Evolutionary conservation across 2,113 vertebrate genomes (phyloP).

Genomic region (Cairina moschata): DNA sequence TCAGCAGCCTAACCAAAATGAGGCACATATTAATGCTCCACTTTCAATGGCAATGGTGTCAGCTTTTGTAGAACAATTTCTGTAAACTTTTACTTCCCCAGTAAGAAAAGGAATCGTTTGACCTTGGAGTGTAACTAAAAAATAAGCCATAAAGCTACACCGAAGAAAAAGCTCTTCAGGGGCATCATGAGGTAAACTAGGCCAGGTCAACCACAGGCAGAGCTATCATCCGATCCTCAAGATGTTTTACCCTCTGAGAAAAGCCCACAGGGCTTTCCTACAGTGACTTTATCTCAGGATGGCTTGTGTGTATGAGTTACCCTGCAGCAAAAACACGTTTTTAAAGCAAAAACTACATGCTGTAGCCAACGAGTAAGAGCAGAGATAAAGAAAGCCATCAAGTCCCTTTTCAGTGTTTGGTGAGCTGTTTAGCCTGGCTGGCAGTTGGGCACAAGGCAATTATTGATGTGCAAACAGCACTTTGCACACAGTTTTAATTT

Average conservation of each 20-base stretch:
- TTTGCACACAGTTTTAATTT: constrained; percentile 15
- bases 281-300: background rate
- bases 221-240: background rate
- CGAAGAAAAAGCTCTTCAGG: background rate
- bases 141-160: background rate
- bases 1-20: background rate
- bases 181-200: background rate
- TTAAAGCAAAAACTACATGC: background rate
- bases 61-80: background rate
- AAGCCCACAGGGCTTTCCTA: background rate
- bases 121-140: background rate
- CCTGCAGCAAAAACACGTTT: background rate
- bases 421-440: background rate
- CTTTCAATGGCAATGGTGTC: background rate
- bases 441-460: background rate
- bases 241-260: background rate
- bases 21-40: background rate
- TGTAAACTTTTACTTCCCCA: background rate
- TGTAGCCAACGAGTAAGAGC: background rate
- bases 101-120: background rate
- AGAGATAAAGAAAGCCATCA: background rate
- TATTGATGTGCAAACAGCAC: constrained; percentile 15
- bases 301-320: background rate
- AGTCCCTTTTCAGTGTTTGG: background rate
- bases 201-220: background rate